A percentile compares a stretch with the other conserved stretches of the same genome.
Evolutionary conservation across 2,113 vertebrate species (phyloP).

Genomic region (Mugil cephalus): DNA sequence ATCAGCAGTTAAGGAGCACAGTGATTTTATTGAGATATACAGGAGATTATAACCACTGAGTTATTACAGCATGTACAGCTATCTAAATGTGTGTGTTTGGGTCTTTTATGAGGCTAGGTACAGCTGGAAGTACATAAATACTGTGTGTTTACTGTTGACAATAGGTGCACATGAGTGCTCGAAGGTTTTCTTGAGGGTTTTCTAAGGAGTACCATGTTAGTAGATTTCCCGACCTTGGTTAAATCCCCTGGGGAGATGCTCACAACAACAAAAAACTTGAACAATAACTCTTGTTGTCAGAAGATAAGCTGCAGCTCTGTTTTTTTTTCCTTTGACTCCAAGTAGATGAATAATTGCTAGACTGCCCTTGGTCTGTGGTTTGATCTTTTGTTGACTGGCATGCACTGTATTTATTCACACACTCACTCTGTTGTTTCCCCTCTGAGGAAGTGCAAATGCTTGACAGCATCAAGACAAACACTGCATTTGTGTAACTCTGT

Average conservation of each 20-base stretch:
- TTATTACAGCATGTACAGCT: constrained; percentile 41
- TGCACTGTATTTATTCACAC: constrained; percentile 11
- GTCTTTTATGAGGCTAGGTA: constrained; percentile 21
- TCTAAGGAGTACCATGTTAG: background rate
- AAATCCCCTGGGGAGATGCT: background rate
- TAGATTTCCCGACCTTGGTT: background rate
- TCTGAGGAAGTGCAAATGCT: background rate
- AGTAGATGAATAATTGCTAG: constrained; percentile 25
- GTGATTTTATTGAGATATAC: constrained; percentile 63
- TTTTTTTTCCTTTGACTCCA: constrained; percentile 36
- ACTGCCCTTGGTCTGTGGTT: constrained; percentile 1
- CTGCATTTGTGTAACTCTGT: no score
- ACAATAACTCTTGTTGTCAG: background rate
- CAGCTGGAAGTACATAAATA: constrained; percentile 7
- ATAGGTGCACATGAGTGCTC: background rate
- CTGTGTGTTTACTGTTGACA: background rate
- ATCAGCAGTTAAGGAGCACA: constrained; percentile 66
- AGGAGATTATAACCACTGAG: constrained; percentile 46
- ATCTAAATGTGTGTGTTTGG: constrained; percentile 37
- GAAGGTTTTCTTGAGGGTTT: no score
- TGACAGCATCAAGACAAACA: no score
- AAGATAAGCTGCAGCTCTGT: background rate
- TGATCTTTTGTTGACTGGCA: constrained; percentile 37
- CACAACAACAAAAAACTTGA: background rate
- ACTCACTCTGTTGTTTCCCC: background rate